phyloP scores from a whole-genome alignment of 2,113 vertebrate genomes.

The Aegithalos caudatus region DNA sequence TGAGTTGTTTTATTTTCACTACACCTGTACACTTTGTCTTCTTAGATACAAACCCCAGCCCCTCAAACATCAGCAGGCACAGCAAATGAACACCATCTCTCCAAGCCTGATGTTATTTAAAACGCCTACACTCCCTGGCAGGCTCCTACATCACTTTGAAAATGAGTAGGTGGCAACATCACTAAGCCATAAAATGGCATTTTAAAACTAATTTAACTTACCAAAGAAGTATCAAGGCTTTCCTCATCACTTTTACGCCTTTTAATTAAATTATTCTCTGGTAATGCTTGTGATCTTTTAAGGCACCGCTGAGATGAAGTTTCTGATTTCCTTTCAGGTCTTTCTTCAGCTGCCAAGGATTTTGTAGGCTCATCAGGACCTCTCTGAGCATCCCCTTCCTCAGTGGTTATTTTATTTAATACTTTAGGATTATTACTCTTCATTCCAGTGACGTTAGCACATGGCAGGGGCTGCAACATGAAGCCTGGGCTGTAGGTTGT shows the following conservation, averaged over 20 bases:
- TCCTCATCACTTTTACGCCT: slow-evolving; percentile 62
- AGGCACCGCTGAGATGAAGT: slow-evolving; percentile 20
- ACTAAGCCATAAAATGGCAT: not conserved
- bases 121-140: not conserved
- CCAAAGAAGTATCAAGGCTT: slow-evolving; percentile 39
- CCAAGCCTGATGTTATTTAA: not conserved
- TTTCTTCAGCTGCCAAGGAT: slow-evolving; percentile 3
- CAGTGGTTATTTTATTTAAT: not conserved
- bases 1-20: not conserved
- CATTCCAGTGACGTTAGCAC: slow-evolving; percentile 65
- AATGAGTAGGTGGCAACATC: not conserved
- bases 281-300: slow-evolving; percentile 72
- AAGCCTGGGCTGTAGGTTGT: slow-evolving; percentile 76
- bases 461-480: slow-evolving; percentile 79
- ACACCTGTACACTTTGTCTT: not conserved
- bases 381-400: not conserved
- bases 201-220: slow-evolving; percentile 52
- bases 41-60: not conserved
- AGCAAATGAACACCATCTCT: not conserved
- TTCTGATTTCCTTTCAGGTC: slow-evolving; percentile 31
- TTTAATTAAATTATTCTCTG: slow-evolving; percentile 74
- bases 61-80: not conserved
- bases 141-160: not conserved
- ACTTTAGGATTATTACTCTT: not conserved
- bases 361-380: not conserved